phyloP scores from a whole-genome alignment of 2,113 vertebrate genomes.

The Circaetus cinerascens region DNA sequence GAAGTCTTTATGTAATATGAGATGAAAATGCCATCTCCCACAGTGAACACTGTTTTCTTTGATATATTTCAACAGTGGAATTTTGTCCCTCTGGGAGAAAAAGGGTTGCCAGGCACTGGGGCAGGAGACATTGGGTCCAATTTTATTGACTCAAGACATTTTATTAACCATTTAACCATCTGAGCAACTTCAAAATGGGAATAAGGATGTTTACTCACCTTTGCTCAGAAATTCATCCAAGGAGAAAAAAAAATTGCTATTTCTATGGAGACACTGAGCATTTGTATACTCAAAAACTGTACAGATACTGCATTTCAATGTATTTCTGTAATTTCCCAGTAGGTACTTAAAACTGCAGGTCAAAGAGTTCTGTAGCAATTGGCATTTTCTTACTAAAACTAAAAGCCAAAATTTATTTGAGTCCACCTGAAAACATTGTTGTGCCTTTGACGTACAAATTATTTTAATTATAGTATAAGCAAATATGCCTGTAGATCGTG shows the following conservation, averaged over 20 bases:
- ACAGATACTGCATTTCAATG: not conserved
- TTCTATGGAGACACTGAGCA: not conserved
- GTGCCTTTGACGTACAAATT: not conserved
- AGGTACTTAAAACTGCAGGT: not conserved
- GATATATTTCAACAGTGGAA: not conserved
- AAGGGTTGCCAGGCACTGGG: not conserved
- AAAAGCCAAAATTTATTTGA: not conserved
- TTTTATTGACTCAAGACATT: not conserved
- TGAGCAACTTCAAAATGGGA: not conserved
- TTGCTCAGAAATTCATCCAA: not conserved
- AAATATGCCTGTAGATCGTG: not conserved
- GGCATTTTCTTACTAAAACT: not conserved
- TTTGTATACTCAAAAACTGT: not conserved
- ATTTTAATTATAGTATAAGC: not conserved
- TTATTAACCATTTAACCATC: not conserved
- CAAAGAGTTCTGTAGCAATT: not conserved
- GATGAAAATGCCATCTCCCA: not conserved
- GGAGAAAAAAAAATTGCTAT: not conserved
- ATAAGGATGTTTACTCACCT: not conserved
- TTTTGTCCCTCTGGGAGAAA: not conserved
- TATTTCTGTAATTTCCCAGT: not conserved
- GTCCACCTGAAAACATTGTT: not conserved
- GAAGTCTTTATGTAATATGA: not conserved
- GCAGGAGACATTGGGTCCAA: not conserved
- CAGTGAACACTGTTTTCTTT: not conserved